Evolutionary conservation across 2,888 invertebrate genomes (phyloP), one percentile per base, ranked within the genome.

Genomic region (Leptopilina syphax): DNA sequence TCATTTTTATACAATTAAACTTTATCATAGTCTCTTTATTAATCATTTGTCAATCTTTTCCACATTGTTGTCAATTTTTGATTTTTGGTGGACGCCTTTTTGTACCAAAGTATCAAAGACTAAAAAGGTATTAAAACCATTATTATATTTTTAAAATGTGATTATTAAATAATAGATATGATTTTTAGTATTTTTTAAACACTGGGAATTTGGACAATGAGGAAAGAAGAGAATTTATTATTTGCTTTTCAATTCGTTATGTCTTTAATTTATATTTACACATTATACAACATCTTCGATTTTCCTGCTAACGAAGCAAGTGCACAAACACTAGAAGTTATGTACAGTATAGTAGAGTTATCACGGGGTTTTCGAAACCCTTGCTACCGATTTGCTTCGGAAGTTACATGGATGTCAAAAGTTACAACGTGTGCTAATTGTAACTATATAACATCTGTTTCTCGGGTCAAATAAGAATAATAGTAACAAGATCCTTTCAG

Each of bases 311-410:
- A 83, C 82, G 82, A 82, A 80, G 81, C 79, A 80, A 80, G 81
- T 80, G 80, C 82, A 82, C 83, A 83, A 82, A 83, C 82, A 82
- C 76, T 79, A 80, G 83, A 83, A 81, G 82, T 83, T 83, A 82
- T 82, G 81, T 81, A 76, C 82, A 63, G 63, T 78, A 47, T 47
- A 78, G 77, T 79, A 70, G 70, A 77, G 73, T 81, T 83, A 83
- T 83, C 79, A 81, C 81, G 13, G 79, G 76, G 79, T 34, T 76
- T 80, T 78, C 80, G 83, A 81, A 81, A 79, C 79, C 77, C 65
- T 77, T 77, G 47, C 34, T 47, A 80, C 79, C 76, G 77, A 81
- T 82, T 82, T 79, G 77, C 82, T 67, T 73, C 65, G 79, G 79
- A 80, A 81, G 81, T 81, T 83, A 83, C 80, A 83, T 79, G 80